Evolutionary conservation across 2,888 invertebrate genomes (phyloP).

Genomic region (Lucinisca nassula): DNA sequence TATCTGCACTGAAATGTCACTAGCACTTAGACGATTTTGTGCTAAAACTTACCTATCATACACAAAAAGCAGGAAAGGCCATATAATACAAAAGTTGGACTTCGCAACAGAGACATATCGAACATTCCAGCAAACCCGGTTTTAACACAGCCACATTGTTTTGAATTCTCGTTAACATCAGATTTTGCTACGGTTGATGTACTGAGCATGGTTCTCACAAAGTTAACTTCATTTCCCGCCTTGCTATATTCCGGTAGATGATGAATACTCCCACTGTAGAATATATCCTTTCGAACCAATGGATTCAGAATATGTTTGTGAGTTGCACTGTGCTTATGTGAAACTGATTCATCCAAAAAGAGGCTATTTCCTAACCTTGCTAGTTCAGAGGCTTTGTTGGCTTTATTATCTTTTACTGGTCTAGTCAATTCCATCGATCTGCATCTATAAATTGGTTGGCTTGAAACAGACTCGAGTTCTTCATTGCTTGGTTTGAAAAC

Average conservation of each 20-base stretch:
- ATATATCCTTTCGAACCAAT: constrained; percentile 97
- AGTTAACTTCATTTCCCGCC: constrained; percentile 66
- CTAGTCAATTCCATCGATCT: constrained; percentile 66
- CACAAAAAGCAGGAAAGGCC: constrained; percentile 84
- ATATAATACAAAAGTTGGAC: constrained; percentile 92
- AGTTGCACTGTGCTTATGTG: constrained; percentile 21
- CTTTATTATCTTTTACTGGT: constrained; percentile 7
- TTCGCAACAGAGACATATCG: constrained; percentile 94
- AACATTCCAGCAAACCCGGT: constrained; percentile 87
- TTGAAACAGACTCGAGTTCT: neutral
- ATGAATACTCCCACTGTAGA: constrained; percentile 98
- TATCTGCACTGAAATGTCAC: no score
- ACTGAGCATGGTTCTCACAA: constrained; percentile 65
- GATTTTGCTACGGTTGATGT: neutral
- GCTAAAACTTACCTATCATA: constrained; percentile 85
- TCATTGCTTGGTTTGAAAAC: constrained; percentile 8
- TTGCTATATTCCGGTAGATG: constrained; percentile 90
- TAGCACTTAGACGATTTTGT: no score
- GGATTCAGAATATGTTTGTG: constrained; percentile 89
- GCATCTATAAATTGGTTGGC: constrained; percentile 68
- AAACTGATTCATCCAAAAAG: constrained; percentile 46
- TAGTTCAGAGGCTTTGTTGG: constrained; percentile 40
- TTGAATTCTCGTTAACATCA: neutral
- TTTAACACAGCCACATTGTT: neutral
- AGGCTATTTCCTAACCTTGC: constrained; percentile 62